These are phyloP conservation scores for Chloroceryle aenea DNA, from an alignment of 2,113 vertebrate species.

Conservation along the genomic window DNA sequence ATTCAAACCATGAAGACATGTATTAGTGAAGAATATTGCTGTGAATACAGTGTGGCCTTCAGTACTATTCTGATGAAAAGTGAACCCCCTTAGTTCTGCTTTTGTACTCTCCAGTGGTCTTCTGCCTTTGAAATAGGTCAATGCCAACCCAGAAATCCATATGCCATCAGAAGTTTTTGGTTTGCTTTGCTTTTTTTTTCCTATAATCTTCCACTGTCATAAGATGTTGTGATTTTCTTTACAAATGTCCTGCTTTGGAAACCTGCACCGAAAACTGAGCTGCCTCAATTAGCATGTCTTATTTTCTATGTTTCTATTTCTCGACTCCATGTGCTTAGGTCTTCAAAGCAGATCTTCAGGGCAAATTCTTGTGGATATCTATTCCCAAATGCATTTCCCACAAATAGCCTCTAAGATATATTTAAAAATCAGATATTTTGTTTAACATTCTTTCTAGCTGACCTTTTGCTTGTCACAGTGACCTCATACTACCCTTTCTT, in stretches of 20 bases:
- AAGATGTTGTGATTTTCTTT: background rate
- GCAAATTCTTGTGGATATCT: conserved; percentile 65
- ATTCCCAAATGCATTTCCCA: conserved; percentile 46
- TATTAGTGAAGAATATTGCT: background rate
- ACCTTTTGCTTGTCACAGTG: background rate
- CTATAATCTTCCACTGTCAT: background rate
- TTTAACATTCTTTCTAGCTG: conserved; percentile 49
- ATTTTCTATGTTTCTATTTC: background rate
- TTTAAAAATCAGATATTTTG: conserved; percentile 62
- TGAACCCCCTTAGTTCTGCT: background rate
- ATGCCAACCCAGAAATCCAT: background rate
- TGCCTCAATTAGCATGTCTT: background rate
- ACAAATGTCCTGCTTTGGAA: background rate
- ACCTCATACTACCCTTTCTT: conserved; percentile 23
- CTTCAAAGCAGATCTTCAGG: conserved; percentile 57
- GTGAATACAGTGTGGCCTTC: background rate
- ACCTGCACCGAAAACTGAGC: conserved; percentile 5
- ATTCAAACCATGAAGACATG: background rate
- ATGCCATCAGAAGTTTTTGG: background rate
- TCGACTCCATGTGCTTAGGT: conserved; percentile 32
- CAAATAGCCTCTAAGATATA: conserved; percentile 46
- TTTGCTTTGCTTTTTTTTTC: too few relatives aligned
- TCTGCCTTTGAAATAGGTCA: background rate
- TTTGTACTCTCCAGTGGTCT: background rate
- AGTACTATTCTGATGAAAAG: background rate